Base-by-base conservation (phyloP, 2,797 vertebrate species). In the Aphelocoma californica region DNA sequence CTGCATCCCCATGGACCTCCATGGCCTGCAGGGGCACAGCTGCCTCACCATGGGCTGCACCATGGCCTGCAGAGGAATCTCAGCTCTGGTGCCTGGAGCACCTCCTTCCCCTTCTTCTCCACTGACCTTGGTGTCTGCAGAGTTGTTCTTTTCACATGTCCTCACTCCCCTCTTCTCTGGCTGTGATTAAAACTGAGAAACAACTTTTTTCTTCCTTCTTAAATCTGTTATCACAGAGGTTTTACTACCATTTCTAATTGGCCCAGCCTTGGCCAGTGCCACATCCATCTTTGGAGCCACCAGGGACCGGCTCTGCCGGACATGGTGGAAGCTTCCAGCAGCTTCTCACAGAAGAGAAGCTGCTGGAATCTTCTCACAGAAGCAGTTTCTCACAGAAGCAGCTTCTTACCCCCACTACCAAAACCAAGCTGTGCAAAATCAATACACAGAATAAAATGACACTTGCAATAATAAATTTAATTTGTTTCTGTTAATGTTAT, bases 1-100 rank as follows among this genome's bases (percentile, higher is more conserved):
- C 10, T 48, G 42, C 42, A 48, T 47, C 7, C 23, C 18, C 24
- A 1, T 24, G 58, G n/a, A 29, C 6, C 24, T n/a, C 19, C 50
- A 20, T 1, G 19, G 11, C 4, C 50, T 57, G 21, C 53, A 32
- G 44, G 45, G 23, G 4, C 14, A 4, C 45, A 26, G 32, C 8
- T 36, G 44, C 32, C 6, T 36, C 36, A 26, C 12, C 32, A 15
- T 8, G 18, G 14, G 7, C 44, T 50, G 18, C 12, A 8, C 14
- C 70, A 57, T 0, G 1, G 14, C 7, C n/a, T 51, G 28, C 15
- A 60, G 28, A 17, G 23, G 10, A 51, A 18, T 24, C 62, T 51
- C 5, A 1, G 12, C 54, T 67, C n/a, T 0, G 0, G 8, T 6
- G 15, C 23, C 18, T 23, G 45, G 15, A 16, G 1, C 36, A 34